A percentile compares a stretch with the other conserved stretches of the same genome.
Conservation (phyloP, 2,797 vertebrate genomes). For the Chelidonichthys spinosus region DNA sequence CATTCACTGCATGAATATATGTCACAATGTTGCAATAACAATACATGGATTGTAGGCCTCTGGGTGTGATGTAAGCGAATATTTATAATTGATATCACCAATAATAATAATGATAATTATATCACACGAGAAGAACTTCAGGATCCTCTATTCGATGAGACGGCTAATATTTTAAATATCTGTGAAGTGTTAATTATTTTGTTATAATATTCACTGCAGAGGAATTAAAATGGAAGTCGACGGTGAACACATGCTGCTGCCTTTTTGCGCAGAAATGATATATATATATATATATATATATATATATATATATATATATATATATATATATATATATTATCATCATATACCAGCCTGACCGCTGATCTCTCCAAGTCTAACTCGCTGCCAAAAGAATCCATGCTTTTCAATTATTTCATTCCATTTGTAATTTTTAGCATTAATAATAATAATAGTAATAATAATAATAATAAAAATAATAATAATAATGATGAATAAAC, state of each 20-base stretch:
- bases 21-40: neutral
- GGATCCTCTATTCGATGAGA: neutral
- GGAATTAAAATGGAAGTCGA: neutral
- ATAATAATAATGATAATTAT: neutral
- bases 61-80: neutral
- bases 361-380: neutral
- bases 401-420: neutral
- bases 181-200: neutral
- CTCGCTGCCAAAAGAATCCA: no score
- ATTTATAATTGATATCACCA: neutral
- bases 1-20: neutral
- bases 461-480: constrained; percentile 58
- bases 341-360: neutral
- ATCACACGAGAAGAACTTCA: neutral
- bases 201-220: neutral
- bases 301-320: no score
- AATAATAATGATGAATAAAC: neutral
- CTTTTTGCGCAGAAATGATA: neutral
- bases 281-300: no score
- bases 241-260: neutral
- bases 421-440: neutral
- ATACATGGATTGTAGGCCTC: neutral
- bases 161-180: neutral
- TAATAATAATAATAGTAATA: neutral
- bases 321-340: no score